These are phyloP conservation scores for Anoplopoma fimbria DNA, from an alignment of 2,113 vertebrate species.

Conservation along the genomic window DNA sequence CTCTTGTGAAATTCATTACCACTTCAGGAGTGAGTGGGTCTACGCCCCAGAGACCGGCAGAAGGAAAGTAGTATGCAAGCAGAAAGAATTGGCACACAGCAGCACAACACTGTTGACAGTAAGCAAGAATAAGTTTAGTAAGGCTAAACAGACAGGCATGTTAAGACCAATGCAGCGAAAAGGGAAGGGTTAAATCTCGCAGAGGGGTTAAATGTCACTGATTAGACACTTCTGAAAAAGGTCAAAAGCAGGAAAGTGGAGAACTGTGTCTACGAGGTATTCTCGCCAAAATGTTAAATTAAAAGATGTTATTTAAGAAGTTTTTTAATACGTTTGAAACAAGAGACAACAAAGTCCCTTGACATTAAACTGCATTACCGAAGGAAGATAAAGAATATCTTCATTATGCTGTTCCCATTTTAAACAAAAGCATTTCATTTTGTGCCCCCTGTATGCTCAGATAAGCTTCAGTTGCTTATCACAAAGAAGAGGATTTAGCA, in stretches of 20 bases:
- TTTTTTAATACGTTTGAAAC: conserved; percentile 20
- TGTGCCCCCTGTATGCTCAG: not conserved
- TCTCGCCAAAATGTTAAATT: not conserved
- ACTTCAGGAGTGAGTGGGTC: conserved; percentile 67
- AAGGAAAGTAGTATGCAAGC: conserved; percentile 67
- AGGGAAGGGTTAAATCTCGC: conserved; percentile 36
- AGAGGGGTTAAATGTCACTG: conserved; percentile 36
- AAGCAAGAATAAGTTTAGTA: conserved; percentile 81
- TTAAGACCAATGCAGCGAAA: conserved; percentile 58
- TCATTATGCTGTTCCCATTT: conserved; percentile 20
- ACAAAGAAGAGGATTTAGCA: not conserved
- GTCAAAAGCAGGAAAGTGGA: conserved; percentile 19
- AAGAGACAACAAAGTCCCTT: conserved; percentile 34
- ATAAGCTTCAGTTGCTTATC: conserved; percentile 40
- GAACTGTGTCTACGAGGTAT: conserved; percentile 28
- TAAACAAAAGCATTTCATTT: conserved; percentile 27
- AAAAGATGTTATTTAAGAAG: not conserved
- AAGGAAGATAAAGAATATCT: conserved; percentile 29
- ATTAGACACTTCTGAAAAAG: conserved; percentile 18
- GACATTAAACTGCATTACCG: conserved; percentile 41
- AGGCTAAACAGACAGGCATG: conserved; percentile 97
- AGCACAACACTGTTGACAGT: conserved; percentile 72
- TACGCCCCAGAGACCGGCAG: conserved; percentile 66
- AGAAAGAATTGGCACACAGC: conserved; percentile 64
- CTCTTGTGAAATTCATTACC: conserved; percentile 77